A percentile compares a stretch with the other conserved stretches of the same genome.
phyloP scores from a whole-genome alignment of 2,113 vertebrate species.

The Melanostigma gelatinosum region DNA sequence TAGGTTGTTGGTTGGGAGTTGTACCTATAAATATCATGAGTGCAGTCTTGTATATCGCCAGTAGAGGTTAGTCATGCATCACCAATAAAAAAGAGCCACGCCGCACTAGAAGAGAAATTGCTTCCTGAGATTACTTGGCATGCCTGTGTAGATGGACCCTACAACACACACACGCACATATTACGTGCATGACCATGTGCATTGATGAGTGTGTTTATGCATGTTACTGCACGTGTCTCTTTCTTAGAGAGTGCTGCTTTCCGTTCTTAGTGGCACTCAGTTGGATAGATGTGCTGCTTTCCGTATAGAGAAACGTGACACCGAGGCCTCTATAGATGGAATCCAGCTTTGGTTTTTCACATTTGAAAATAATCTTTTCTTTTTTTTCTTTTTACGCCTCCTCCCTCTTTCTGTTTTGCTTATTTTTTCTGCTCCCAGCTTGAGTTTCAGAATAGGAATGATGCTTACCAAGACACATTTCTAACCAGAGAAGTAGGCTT shows the following conservation, averaged over 20 bases:
- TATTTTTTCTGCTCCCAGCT: conserved; percentile 55
- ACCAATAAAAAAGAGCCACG: conserved; percentile 11
- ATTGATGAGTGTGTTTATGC: conserved; percentile 34
- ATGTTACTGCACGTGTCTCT: conserved; percentile 35
- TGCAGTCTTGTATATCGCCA: conserved; percentile 34
- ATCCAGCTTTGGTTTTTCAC: conserved; percentile 69
- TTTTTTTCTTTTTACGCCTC: conserved; percentile 36
- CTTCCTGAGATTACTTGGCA: not conserved
- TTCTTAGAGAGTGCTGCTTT: conserved; percentile 54
- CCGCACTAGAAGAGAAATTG: not conserved
- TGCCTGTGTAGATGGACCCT: not conserved
- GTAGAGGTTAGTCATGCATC: conserved; percentile 58
- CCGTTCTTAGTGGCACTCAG: conserved; percentile 71
- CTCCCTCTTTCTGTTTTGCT: conserved; percentile 47
- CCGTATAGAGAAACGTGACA: conserved; percentile 78
- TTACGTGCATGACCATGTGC: not conserved
- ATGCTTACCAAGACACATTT: conserved; percentile 58
- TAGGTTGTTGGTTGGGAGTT: not conserved
- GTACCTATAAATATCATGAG: too few species aligned
- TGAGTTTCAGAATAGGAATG: conserved; percentile 38
- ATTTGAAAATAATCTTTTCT: conserved; percentile 39
- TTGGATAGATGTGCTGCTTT: conserved; percentile 75
- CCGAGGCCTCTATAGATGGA: conserved; percentile 69
- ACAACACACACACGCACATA: not conserved
- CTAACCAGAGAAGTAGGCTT: conserved; percentile 42